Evolutionary conservation across 2,888 invertebrate genomes (phyloP).

Genomic region (Apodemia mormo): DNA sequence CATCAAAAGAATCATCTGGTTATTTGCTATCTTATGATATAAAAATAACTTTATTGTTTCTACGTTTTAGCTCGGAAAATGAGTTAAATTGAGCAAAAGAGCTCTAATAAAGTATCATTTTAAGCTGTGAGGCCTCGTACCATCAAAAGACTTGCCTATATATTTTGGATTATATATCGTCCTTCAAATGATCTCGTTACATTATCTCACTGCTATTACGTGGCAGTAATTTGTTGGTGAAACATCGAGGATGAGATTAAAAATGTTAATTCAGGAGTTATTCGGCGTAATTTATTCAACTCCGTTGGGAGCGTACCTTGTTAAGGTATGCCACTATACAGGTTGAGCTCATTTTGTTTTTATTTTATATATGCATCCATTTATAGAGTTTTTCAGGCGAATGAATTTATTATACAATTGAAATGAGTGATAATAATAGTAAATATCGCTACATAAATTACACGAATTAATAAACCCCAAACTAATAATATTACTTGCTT

Average conservation of each 20-base stretch:
- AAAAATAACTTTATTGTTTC: neutral
- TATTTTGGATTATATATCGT: neutral
- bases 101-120: too few species aligned
- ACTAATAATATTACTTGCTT: too few species aligned
- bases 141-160: neutral
- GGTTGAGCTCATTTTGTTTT: constrained; percentile 37
- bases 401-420: too few species aligned
- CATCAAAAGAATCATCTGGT: too few species aligned
- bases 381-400: too few species aligned
- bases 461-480: too few species aligned
- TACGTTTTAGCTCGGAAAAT: too few species aligned
- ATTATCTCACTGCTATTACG: neutral
- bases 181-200: neutral
- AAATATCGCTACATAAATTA: too few species aligned
- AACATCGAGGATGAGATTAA: constrained; percentile 76
- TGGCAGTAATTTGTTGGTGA: constrained; percentile 63
- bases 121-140: neutral
- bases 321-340: constrained; percentile 51
- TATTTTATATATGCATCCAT: neutral
- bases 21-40: too few species aligned
- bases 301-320: constrained; percentile 59
- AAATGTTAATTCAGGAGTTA: constrained; percentile 80
- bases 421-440: too few species aligned
- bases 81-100: too few species aligned
- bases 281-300: constrained; percentile 73